A percentile compares a stretch with the other conserved stretches of the same genome.
phyloP scores from a whole-genome alignment of 2,888 invertebrate species.

The Oligia strigilis region DNA sequence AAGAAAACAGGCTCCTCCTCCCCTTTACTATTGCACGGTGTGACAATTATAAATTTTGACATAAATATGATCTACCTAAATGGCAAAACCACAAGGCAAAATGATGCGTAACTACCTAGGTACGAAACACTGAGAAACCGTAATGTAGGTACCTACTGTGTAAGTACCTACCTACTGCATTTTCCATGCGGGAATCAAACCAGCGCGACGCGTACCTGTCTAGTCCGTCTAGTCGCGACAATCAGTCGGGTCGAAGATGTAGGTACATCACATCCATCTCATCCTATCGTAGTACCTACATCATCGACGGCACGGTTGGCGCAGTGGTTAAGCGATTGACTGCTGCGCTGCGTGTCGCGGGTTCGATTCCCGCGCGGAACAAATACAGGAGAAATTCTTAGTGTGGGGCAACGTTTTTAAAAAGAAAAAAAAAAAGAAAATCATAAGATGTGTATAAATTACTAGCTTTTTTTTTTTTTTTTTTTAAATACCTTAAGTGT shows the following conservation, averaged over 20 bases:
- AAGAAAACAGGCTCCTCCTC: background rate
- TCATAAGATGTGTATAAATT: too few relatives aligned
- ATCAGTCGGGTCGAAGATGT: conserved; percentile 1
- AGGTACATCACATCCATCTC: too few relatives aligned
- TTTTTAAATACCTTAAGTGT: background rate
- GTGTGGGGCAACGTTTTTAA: too few relatives aligned
- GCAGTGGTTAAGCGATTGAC: too few relatives aligned
- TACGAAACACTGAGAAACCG: background rate
- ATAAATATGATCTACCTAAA: background rate
- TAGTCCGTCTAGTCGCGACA: background rate
- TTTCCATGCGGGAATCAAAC: background rate
- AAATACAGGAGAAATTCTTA: too few relatives aligned
- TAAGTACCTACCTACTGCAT: background rate
- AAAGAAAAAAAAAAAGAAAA: too few relatives aligned
- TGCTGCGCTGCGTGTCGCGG: too few relatives aligned
- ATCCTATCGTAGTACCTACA: background rate
- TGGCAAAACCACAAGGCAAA: background rate
- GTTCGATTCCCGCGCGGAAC: too few relatives aligned
- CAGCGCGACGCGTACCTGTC: background rate
- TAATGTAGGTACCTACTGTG: background rate
- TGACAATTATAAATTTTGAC: background rate
- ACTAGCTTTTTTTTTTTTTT: too few relatives aligned
- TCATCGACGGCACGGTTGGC: too few relatives aligned
- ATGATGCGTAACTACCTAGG: background rate
- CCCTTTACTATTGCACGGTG: background rate